These are phyloP conservation scores for Diarsia brunnea DNA, from an alignment of 2,888 invertebrate species.

Conservation along the genomic window DNA sequence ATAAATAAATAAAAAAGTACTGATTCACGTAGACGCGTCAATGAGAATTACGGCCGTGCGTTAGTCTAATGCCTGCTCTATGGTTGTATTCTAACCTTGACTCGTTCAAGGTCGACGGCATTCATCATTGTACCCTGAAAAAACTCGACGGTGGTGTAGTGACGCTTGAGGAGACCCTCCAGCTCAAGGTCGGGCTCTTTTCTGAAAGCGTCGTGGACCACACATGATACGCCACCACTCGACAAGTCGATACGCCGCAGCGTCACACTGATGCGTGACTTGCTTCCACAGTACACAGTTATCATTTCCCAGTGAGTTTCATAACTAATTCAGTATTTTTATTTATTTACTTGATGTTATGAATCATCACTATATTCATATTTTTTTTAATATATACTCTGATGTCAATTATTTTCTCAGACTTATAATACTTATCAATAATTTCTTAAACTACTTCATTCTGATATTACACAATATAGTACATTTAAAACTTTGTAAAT, in stretches of 20 bases:
- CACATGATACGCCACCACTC: constrained; percentile 79
- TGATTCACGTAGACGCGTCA: constrained; percentile 87
- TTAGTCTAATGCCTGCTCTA: constrained; percentile 89
- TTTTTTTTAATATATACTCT: constrained; percentile 18
- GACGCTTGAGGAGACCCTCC: constrained; percentile 99
- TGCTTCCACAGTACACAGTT: constrained; percentile 34
- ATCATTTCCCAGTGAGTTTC: constrained; percentile 30
- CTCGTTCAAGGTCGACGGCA: constrained; percentile 99
- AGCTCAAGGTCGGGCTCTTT: constrained; percentile 99
- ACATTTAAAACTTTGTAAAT: constrained; percentile 3
- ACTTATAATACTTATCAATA: constrained; percentile 20
- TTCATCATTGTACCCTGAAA: constrained; percentile 99
- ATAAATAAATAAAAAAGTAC: constrained; percentile 85
- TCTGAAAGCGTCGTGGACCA: constrained; percentile 93
- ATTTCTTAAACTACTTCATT: constrained; percentile 11
- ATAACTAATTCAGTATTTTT: constrained; percentile 39
- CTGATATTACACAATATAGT: constrained; percentile 1
- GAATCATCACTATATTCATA: constrained; percentile 1
- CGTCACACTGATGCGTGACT: constrained; percentile 23
- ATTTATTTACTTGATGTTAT: constrained; percentile 36
- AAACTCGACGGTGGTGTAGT: constrained; percentile 99
- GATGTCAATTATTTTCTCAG: constrained; percentile 31
- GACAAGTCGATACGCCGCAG: constrained; percentile 37
- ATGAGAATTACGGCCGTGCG: constrained; percentile 90
- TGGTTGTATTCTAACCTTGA: constrained; percentile 96